Conservation (phyloP, 2,888 invertebrate species). For the Hydropsyche betteni region DNA sequence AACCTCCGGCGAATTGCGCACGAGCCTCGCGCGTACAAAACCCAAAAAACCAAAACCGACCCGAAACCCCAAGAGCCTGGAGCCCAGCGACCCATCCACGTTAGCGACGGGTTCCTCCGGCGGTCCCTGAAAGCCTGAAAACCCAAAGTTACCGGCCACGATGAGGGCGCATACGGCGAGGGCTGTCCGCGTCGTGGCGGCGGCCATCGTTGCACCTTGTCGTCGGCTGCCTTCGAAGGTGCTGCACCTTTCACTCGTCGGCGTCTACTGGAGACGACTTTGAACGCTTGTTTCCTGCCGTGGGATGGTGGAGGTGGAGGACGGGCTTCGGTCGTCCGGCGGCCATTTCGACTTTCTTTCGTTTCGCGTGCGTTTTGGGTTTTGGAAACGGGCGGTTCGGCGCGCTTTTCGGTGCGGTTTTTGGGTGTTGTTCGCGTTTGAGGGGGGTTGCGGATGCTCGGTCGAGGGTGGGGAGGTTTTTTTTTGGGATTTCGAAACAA, state of each 20-base stretch:
- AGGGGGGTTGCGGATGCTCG: too few species aligned
- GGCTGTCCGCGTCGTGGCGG: slow-evolving; percentile 23
- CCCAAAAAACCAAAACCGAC: not conserved
- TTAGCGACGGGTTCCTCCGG: not conserved
- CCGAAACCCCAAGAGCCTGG: too few species aligned
- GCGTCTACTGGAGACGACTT: slow-evolving; percentile 41
- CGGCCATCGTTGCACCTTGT: slow-evolving; percentile 22
- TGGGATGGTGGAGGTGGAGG: not conserved
- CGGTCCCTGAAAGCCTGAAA: not conserved
- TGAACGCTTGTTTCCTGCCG: not conserved
- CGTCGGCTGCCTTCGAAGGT: slow-evolving; percentile 13
- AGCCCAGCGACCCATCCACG: too few species aligned
- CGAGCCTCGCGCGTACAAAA: not conserved
- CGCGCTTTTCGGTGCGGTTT: too few species aligned
- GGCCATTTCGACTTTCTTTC: slow-evolving; percentile 46
- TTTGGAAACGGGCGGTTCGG: too few species aligned
- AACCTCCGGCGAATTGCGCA: not conserved
- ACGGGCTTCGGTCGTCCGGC: not conserved
- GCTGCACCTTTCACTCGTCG: slow-evolving; percentile 48
- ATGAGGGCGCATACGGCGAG: slow-evolving; percentile 46
- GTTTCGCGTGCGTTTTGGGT: slow-evolving; percentile 34
- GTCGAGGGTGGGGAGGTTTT: too few species aligned
- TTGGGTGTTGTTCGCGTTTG: too few species aligned
- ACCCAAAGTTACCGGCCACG: slow-evolving; percentile 15
- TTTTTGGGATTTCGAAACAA: too few species aligned